Conservation (phyloP, 2,113 vertebrate genomes). For the Brachypteracias leptosomus region DNA sequence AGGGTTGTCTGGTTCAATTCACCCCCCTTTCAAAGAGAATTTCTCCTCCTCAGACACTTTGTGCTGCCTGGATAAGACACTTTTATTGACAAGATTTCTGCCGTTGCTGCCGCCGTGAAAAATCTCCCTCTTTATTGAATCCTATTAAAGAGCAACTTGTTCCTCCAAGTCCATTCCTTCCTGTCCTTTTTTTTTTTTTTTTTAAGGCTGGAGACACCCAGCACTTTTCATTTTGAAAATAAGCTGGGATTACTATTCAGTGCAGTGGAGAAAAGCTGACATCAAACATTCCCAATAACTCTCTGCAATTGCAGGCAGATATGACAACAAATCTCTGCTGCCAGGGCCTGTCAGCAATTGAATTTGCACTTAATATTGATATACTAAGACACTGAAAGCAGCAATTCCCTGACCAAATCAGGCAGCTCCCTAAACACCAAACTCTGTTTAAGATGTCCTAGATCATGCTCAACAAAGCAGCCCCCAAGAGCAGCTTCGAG, state of each 20-base stretch:
- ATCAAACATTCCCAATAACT: slow-evolving; percentile 38
- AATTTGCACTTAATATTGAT: slow-evolving; percentile 55
- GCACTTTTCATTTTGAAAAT: not conserved
- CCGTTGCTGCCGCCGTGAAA: not conserved
- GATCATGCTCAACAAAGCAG: not conserved
- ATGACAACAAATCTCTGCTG: slow-evolving; percentile 49
- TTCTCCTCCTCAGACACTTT: not conserved
- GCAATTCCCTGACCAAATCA: slow-evolving; percentile 51
- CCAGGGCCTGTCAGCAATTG: slow-evolving; percentile 33
- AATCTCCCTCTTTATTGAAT: not conserved
- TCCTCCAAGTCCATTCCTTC: not conserved
- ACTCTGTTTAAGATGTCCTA: not conserved
- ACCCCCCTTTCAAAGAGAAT: not conserved
- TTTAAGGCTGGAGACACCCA: not conserved
- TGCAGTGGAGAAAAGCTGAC: not conserved
- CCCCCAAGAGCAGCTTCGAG: not conserved
- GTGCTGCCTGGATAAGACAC: not conserved
- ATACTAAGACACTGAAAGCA: not conserved
- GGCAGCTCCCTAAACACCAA: not conserved
- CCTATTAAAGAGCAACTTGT: not conserved
- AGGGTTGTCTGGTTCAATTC: not conserved
- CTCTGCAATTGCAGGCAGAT: not conserved
- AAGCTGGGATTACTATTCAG: not conserved
- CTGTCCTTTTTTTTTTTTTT: not conserved
- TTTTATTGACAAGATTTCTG: not conserved